phyloP scores from a whole-genome alignment of 1,140 invertebrate species.

The Tetramorium simillimum region DNA sequence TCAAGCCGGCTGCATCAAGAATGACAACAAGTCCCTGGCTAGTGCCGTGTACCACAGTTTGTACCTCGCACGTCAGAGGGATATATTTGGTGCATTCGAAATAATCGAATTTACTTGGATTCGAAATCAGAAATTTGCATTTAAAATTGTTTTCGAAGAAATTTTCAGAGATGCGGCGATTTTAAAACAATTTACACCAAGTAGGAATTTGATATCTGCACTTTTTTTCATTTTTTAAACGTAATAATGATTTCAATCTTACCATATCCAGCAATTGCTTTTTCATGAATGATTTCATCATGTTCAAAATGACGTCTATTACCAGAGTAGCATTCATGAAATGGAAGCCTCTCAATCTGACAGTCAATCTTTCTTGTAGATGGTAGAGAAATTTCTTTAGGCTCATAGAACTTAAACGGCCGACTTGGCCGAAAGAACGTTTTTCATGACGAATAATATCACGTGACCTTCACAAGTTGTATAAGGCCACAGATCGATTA shows the following conservation, averaged over 20 bases:
- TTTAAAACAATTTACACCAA: no score
- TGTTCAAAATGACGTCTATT: conserved; percentile 88
- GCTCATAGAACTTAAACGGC: conserved; percentile 86
- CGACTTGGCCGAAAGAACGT: conserved; percentile 85
- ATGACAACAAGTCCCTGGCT: conserved; percentile 87
- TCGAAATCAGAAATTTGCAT: no score
- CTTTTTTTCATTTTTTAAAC: conserved; percentile 58
- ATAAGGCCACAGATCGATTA: conserved; percentile 85
- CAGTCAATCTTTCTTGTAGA: conserved; percentile 88
- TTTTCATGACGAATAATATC: conserved; percentile 88
- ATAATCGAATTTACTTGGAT: no score
- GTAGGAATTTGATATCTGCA: no score
- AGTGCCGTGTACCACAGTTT: conserved; percentile 86
- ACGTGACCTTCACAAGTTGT: conserved; percentile 86
- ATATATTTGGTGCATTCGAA: conserved; percentile 84
- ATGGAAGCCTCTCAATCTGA: conserved; percentile 88
- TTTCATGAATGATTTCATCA: conserved; percentile 90
- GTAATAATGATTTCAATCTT: conserved; percentile 2
- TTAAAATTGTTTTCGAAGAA: neutral
- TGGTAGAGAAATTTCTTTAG: conserved; percentile 90
- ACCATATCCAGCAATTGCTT: conserved; percentile 88
- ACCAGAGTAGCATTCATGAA: conserved; percentile 89
- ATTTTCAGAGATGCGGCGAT: neutral
- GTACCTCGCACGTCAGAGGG: conserved; percentile 87
- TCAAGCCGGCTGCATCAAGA: conserved; percentile 86